phyloP scores from a whole-genome alignment of 2,888 invertebrate species.

The Pharmacophagus antenor region DNA sequence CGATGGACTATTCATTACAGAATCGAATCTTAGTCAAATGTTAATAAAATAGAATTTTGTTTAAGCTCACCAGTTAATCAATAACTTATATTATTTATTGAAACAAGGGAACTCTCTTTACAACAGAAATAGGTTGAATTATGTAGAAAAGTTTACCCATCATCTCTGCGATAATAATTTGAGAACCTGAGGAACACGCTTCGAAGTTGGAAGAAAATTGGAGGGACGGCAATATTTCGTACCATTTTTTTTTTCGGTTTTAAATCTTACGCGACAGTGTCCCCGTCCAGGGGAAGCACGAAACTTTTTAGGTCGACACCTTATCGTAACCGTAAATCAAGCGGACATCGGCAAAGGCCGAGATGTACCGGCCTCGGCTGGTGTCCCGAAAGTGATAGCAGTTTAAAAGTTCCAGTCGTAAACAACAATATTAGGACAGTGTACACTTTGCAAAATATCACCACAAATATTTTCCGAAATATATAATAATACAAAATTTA shows the following conservation, averaged over 20 bases:
- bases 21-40: conserved; percentile 56
- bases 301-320: conserved; percentile 71
- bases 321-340: conserved; percentile 74
- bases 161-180: conserved; percentile 26
- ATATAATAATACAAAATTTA: too few species aligned
- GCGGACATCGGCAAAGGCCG: conserved; percentile 63
- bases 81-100: not conserved
- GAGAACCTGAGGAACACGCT: conserved; percentile 19
- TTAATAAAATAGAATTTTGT: conserved; percentile 66
- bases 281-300: conserved; percentile 48
- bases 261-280: conserved; percentile 65
- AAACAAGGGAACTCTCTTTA: too few species aligned
- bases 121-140: conserved; percentile 21
- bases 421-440: conserved; percentile 58
- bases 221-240: conserved; percentile 40
- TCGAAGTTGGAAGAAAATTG: conserved; percentile 32
- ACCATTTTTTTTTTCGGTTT: conserved; percentile 52
- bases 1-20: conserved; percentile 58
- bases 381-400: conserved; percentile 66
- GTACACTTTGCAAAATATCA: conserved; percentile 3
- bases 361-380: conserved; percentile 51
- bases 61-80: conserved; percentile 53
- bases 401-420: conserved; percentile 58
- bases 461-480: not conserved
- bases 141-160: conserved; percentile 29